Evolutionary conservation across 2,113 vertebrate genomes (phyloP), one percentile per base, ranked within the genome.

Genomic region (Percina caprodes): DNA sequence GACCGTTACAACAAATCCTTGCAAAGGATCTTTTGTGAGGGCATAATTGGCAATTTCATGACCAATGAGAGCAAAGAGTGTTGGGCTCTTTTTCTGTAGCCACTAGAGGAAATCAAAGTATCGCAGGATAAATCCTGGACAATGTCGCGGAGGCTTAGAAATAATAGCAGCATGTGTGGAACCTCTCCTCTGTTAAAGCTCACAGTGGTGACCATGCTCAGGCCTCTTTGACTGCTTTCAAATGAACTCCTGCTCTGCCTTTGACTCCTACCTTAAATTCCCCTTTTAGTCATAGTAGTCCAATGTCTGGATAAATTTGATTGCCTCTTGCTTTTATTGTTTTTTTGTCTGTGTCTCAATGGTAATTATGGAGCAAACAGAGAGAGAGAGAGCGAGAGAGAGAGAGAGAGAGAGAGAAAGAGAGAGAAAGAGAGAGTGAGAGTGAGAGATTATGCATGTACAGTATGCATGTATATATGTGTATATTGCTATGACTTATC

Each of bases 281-380:
- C 48, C 33, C 10, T 70, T 24, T 54, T 67, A 77, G 82, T 77
- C 33, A 51, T 19, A 69, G 74, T 56, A 69, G 46, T 15, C 63
- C 21, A 61, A 66, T 82, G 67, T 68, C 86, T 52, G 63, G n/a
- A 79, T 73, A 66, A 46, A 68, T 86, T 61, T 48, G 26, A 70
- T 78, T 74, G 23, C 39, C 52, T 61, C 30, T 42, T 71, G 48
- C 26, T 62, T 52, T 59, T 15, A 62, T 63, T 77, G 62, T 45
- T 82, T 83, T 69, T 73, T 91, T 86, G 87, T 91, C 88, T 91
- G 80, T 92, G 81, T 30, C 80, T 86, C 45, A 55, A 8, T 51
- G n/a, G 8, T 23, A 18, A 48, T 30, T 9, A 61, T 15, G 35
- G 26, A 19, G 14, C 30, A 30, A 39, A 68, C 18, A n/a, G 15